Base-by-base conservation (phyloP, 2,113 vertebrate genomes). In the Cheirogaleus medius region DNA sequence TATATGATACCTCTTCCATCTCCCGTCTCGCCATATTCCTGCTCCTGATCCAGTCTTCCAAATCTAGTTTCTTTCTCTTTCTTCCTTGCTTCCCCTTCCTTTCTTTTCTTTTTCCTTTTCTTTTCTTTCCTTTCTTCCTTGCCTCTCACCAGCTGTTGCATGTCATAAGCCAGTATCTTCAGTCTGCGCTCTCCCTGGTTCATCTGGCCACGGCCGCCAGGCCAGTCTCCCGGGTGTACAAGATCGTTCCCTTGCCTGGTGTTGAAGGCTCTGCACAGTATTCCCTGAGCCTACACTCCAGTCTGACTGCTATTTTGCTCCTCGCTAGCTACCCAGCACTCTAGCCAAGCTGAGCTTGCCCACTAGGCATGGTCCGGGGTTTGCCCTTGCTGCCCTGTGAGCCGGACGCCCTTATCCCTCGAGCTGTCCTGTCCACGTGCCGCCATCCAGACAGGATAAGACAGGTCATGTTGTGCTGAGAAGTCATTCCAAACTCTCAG, bases 201-300 rank as follows among this genome's bases (percentile, higher is more conserved):
- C 37, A 14, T 2, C 32, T 8, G 17, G 27, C 54, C 25, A 2
- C 37, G 7, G 58, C 12, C 56, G 66, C 86, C 86, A 3, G 5
- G 60, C 64, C 39, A 3, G 0, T 3, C 1, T 37, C 37, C 14
- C 58, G 32, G 20, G 0, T 1, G 23, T 44, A 5, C 52, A 54
- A 17, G n/a, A 0, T 15, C 1, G 1, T 39, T 17, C 63, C n/a
- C 8, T 23, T 11, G 8, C 71, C 56, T 49, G 7, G 27, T 29
- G 27, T 6, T 42, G 3, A 2, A 0, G 6, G 0, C 29, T 34
- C 63, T 47, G 23, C 13, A 37, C 8, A 1, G 1, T 6, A 9
- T 8, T 37, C 42, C 54, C 25, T 20, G 1, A 8, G 14, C 17
- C 29, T 47, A 0, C 44, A 47, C 32, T 80, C 85, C 27, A 27